Evolutionary conservation across 2,797 vertebrate genomes (phyloP), one percentile per base, ranked within the genome.

Genomic region (Premnoplex brunnescens): DNA sequence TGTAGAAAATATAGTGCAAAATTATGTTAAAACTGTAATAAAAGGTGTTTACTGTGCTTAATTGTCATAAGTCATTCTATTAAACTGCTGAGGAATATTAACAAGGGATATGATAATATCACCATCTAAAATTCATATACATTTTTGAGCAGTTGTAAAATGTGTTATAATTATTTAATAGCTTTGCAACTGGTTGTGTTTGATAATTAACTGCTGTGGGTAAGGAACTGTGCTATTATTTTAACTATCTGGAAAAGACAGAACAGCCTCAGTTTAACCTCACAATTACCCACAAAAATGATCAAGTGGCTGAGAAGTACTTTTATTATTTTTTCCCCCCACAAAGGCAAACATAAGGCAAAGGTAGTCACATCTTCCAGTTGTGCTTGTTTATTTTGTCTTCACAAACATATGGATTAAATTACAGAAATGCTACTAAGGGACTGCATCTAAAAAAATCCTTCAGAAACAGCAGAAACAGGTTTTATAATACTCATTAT

Each of bases 161-260:
- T 90, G 46, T 78, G 69, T 92, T 93, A 88, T 88, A 89, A 94
- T 96, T 96, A 91, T 95, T 96, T 96, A 91, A 94, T 96, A 80
- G 55, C 79, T 88, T 91, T 81, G 75, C 48, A 94, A 96, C 51
- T 75, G 76, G 10, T 92, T 85, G 43, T 81, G 62, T 85, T 94
- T 84, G 92, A 92, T 81, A 93, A 93, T 97, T 92, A 93, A 93
- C 27, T 72, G 63, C 41, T 82, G 30, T 32, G 69, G 49, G 20
- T 94, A 66, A 91, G 73, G 58, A 93, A 58, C 37, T 78, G 14
- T 66, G 49, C 15, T 81, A 43, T 58, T 91, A 60, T 76, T 89
- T 74, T 66, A 83, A 41, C 82, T 92, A 36, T 49, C 54, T 81
- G 34, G 23, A 81, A 89, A 91, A 92, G 36, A 66, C 28, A 91